Base-by-base conservation (phyloP, 1,140 invertebrate genomes). In the Parasteatoda tepidariorum region DNA sequence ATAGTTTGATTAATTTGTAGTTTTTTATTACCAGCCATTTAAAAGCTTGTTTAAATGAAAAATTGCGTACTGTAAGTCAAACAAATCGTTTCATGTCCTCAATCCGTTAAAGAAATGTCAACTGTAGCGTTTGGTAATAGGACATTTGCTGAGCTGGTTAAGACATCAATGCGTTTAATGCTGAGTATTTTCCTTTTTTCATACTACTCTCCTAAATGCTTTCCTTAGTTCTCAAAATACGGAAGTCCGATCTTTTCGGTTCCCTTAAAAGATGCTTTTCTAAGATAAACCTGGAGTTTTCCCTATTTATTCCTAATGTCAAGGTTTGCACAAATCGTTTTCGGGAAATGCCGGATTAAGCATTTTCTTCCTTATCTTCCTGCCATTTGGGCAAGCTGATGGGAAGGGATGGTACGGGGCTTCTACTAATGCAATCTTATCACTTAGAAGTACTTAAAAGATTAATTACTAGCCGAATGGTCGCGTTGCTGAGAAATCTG, bases 361-460 rank as follows among this genome's bases (percentile, higher is more conserved):
- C 28, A n/a, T 48, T 30, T 68, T 48, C 66, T 48, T 48, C 38
- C 38, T 48, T 48, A 48, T 48, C 38, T 48, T 68, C 24, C 66
- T 26, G 66, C 66, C 34, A 68, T 41, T 68, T 68, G 41, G 34
- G 66, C 24, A 68, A 68, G 24, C 11, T 22, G 66, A 26, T 38
- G 26, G 22, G 24, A 22, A 33, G 33, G 34, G 41, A 34, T 68
- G 38, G 4, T 9, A 13, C 38, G 38, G 38, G 38, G 38, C 1
- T 18, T 13, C 38, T 68, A 68, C 66, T 67, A 67, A 67, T 67
- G 64, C 33, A 34, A 34, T 41, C 64, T 68, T 68, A 68, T 68
- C 66, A 68, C 66, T 68, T 68, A 38, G 66, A 34, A 33, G 66
- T 68, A 68, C 66, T 68, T 68, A 68, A 68, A 34, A 68, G 66